These are phyloP conservation scores for Variabilichromis moorii DNA, from an alignment of 2,113 vertebrate species.

Conservation along the genomic window DNA sequence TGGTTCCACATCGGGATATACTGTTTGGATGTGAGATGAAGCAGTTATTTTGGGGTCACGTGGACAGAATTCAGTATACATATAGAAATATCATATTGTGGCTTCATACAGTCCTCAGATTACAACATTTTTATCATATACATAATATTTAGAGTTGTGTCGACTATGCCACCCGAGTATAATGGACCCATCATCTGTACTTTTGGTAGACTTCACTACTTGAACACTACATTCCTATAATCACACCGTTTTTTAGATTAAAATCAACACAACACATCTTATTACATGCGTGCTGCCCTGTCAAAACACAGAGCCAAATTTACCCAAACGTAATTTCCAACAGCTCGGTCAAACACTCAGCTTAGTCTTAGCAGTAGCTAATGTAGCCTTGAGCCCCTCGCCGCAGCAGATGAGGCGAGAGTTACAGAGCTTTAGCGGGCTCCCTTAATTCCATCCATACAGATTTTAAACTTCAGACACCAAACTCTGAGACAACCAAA, in stretches of 20 bases:
- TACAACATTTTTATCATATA: neutral
- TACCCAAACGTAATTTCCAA: neutral
- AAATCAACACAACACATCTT: neutral
- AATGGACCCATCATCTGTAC: fast-evolving
- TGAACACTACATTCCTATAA: neutral
- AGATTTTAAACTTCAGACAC: neutral
- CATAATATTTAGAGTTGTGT: neutral
- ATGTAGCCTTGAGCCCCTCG: neutral
- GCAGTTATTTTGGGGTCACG: neutral
- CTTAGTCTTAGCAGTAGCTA: neutral
- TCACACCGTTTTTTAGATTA: neutral
- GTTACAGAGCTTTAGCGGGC: neutral
- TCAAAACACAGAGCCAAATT: neutral
- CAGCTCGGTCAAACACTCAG: neutral
- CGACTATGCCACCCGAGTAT: neutral
- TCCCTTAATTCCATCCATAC: neutral
- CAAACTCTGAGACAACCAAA: neutral
- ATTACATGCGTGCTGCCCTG: neutral
- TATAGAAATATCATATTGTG: neutral
- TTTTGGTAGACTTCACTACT: neutral
- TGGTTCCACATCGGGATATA: neutral
- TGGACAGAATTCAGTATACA: neutral
- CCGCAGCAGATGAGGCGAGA: neutral
- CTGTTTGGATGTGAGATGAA: neutral
- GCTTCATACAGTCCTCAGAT: neutral